These are phyloP conservation scores for Dryocosmus kuriphilus DNA, from an alignment of 2,888 invertebrate genomes.

Conservation along the genomic window DNA sequence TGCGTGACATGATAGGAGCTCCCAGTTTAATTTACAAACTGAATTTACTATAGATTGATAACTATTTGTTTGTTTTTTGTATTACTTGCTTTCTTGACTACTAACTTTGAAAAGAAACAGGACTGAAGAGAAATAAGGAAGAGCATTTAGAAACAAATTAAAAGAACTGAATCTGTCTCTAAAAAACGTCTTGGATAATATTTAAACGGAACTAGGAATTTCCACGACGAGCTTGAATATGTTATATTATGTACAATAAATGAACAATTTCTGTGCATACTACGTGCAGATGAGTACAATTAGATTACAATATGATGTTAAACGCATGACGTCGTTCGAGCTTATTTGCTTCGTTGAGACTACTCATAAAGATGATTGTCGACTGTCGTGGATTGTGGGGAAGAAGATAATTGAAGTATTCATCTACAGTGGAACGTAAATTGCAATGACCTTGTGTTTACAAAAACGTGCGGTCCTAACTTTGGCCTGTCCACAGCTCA, in stretches of 20 bases:
- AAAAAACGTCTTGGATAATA: background rate
- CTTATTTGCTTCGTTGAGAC: constrained; percentile 39
- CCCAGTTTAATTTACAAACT: background rate
- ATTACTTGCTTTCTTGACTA: background rate
- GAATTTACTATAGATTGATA: background rate
- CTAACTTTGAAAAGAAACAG: background rate
- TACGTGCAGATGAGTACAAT: constrained; percentile 13
- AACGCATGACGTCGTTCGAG: constrained; percentile 33
- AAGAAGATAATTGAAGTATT: constrained; percentile 40
- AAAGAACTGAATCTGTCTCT: too few relatives aligned
- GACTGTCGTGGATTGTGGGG: constrained; percentile 37
- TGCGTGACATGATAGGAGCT: background rate
- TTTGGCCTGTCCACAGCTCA: background rate
- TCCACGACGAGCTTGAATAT: background rate
- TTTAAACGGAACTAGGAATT: background rate
- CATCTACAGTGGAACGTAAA: constrained; percentile 28
- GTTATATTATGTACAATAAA: constrained; percentile 5
- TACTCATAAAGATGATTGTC: constrained; percentile 37
- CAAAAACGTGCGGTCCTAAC: constrained; percentile 15
- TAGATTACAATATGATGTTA: constrained; percentile 38
- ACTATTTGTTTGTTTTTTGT: background rate
- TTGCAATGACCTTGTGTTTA: constrained; percentile 29
- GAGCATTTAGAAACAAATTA: too few relatives aligned
- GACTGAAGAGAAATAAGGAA: too few relatives aligned
- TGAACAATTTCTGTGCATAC: constrained; percentile 23